Evolutionary conservation across 1,140 invertebrate species (phyloP).

Genomic region (Stegodyphus mimosarum): DNA sequence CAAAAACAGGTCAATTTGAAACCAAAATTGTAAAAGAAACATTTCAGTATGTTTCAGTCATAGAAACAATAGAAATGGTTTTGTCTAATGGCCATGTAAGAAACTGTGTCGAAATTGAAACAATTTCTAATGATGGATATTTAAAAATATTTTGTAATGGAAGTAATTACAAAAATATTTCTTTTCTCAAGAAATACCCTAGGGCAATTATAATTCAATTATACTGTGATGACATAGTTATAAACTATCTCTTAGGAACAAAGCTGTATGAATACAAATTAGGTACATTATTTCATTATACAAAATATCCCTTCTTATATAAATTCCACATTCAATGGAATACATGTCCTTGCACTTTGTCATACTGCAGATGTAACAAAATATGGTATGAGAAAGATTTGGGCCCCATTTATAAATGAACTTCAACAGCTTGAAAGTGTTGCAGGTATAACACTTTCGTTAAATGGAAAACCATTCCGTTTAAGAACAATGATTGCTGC

Average conservation of each 20-base stretch:
- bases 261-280: constrained; percentile 17
- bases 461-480: neutral
- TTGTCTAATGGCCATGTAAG: no score
- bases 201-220: constrained; percentile 13
- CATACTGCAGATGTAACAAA: constrained; percentile 6
- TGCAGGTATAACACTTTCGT: neutral
- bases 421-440: neutral
- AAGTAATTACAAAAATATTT: neutral
- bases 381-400: neutral
- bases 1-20: no score
- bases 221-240: constrained; percentile 16
- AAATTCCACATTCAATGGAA: neutral
- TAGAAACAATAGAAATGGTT: no score
- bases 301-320: constrained; percentile 3
- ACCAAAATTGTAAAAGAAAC: no score
- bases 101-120: no score
- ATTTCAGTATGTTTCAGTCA: no score
- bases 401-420: constrained; percentile 12
- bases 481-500: neutral
- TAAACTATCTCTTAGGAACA: constrained; percentile 10
- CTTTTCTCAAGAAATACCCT: constrained; percentile 7
- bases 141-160: constrained; percentile 7
- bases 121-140: neutral
- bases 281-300: constrained; percentile 9
- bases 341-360: constrained; percentile 9